Percentiles rank a stretch among this genome's conserved stretches.
Evolutionary conservation across 30 jellyfish, hydroid and myxozoan species (phyloP).

Genomic region (Phacellophora camtschatica): DNA sequence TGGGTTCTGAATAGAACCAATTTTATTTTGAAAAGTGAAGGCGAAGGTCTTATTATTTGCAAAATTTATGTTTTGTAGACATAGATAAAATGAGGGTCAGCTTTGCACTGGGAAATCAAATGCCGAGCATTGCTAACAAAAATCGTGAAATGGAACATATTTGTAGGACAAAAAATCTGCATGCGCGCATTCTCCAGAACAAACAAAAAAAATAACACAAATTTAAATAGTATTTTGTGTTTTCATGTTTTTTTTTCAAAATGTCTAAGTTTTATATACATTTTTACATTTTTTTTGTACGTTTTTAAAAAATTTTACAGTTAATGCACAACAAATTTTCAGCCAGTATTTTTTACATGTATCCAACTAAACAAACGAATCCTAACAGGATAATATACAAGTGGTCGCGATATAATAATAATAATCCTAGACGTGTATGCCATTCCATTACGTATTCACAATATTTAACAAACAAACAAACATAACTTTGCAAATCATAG

Average conservation of each 20-base stretch:
- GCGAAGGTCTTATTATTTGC: no score
- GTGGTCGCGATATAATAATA: background rate
- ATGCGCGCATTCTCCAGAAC: no score
- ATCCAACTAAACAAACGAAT: background rate
- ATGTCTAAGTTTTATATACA: slow-evolving; percentile 42
- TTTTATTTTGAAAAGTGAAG: no score
- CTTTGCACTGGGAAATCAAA: no score
- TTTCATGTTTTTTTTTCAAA: slow-evolving; percentile 38
- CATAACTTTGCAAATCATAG: background rate
- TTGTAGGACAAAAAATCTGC: no score
- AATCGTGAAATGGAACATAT: no score
- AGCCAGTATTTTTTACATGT: slow-evolving; percentile 33
- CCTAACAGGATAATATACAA: background rate
- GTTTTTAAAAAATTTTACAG: slow-evolving; percentile 44
- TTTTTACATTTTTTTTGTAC: slow-evolving; percentile 63
- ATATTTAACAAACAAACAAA: background rate
- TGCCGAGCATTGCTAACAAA: no score
- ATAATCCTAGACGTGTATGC: background rate
- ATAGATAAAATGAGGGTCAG: no score
- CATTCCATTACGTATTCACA: slow-evolving; percentile 18
- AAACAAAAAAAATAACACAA: background rate
- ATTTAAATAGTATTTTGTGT: background rate
- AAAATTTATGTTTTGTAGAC: no score
- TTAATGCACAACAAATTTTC: slow-evolving; percentile 8
- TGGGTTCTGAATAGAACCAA: no score